These are phyloP conservation scores for Steinernema carpocapsae DNA, from an alignment of 2,888 invertebrate species.

Conservation along the genomic window DNA sequence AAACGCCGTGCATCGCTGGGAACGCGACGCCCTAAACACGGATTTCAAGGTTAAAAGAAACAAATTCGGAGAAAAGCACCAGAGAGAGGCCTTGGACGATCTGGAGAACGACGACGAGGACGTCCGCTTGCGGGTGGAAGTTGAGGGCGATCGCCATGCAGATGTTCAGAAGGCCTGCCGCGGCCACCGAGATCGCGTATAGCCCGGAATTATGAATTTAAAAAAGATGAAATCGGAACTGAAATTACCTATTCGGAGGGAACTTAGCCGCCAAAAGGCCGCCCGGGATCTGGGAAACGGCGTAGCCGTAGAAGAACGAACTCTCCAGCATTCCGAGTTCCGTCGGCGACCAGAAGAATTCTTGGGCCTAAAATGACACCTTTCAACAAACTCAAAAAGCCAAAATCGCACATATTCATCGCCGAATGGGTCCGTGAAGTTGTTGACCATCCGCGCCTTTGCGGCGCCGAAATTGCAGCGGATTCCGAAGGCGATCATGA, in stretches of 20 bases:
- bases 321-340: constrained; percentile 84
- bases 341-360: constrained; percentile 58
- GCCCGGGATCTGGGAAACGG: constrained; percentile 95
- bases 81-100: constrained; percentile 87
- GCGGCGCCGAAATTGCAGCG: constrained; percentile 98
- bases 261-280: constrained; percentile 94
- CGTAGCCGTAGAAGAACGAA: constrained; percentile 97
- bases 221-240: constrained; percentile 31
- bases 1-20: constrained; percentile 97
- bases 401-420: constrained; percentile 46
- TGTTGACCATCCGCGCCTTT: constrained; percentile 78
- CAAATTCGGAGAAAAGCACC: constrained; percentile 46
- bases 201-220: constrained; percentile 73
- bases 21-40: constrained; percentile 96
- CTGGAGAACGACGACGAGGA: constrained; percentile 82
- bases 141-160: constrained; percentile 87
- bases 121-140: constrained; percentile 74
- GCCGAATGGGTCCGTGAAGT: constrained; percentile 56
- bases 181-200: constrained; percentile 89
- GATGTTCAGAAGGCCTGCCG: constrained; percentile 87
- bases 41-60: no score
- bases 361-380: constrained; percentile 43
- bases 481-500: constrained; percentile 78
- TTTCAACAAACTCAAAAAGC: neutral
- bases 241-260: constrained; percentile 81